These are phyloP conservation scores for Pangasianodon gigas DNA, from an alignment of 2,113 vertebrate species.

Conservation along the genomic window DNA sequence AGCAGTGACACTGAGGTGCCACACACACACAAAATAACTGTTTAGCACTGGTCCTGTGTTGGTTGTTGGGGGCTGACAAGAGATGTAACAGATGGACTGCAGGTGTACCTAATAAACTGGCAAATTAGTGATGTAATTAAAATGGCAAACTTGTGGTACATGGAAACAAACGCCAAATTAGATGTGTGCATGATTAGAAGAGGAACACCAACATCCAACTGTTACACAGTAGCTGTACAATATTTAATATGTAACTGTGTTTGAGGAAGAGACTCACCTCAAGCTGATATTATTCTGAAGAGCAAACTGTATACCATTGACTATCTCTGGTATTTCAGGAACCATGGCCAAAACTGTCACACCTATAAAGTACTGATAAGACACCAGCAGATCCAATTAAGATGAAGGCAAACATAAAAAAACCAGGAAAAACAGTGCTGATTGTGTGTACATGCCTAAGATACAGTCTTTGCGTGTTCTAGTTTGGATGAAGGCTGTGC, in stretches of 20 bases:
- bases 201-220: background rate
- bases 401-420: background rate
- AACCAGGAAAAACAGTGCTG: too few relatives aligned
- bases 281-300: slow-evolving; percentile 88
- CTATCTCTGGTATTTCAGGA: slow-evolving; percentile 86
- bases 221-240: background rate
- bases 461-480: background rate
- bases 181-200: background rate
- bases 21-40: background rate
- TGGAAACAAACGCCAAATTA: background rate
- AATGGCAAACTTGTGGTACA: background rate
- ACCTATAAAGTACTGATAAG: slow-evolving; percentile 82
- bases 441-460: too few relatives aligned
- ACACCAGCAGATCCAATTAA: background rate
- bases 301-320: slow-evolving; percentile 90
- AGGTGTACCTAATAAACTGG: background rate
- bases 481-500: too few relatives aligned
- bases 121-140: background rate
- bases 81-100: background rate
- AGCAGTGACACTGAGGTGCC: background rate
- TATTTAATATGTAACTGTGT: background rate
- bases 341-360: slow-evolving; percentile 86
- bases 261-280: slow-evolving; percentile 69
- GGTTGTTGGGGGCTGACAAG: background rate
- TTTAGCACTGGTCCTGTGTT: background rate